A percentile compares a stretch with the other conserved stretches of the same genome.
These are phyloP conservation scores for Benitochromis conjunctus DNA, from an alignment of 2,113 vertebrate genomes.

Conservation along the genomic window DNA sequence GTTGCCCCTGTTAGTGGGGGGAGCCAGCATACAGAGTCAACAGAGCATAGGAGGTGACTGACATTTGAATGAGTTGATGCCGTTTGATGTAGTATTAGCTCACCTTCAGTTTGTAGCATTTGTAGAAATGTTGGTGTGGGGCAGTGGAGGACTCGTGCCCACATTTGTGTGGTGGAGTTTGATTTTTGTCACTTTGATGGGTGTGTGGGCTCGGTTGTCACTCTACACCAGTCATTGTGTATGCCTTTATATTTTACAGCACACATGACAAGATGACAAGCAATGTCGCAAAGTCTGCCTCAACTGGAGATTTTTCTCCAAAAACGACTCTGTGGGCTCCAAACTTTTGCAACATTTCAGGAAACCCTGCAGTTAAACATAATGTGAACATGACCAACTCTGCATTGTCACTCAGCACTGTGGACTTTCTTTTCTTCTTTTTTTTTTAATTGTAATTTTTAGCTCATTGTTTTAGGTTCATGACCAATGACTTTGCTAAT, in stretches of 20 bases:
- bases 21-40: background rate
- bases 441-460: background rate
- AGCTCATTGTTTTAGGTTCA: background rate
- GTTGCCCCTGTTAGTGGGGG: constrained; percentile 28
- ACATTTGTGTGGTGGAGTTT: background rate
- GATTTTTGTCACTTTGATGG: background rate
- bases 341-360: background rate
- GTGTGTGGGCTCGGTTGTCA: background rate
- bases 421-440: too few relatives aligned
- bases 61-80: constrained; percentile 5
- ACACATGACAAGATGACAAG: background rate
- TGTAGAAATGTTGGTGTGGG: background rate
- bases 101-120: background rate
- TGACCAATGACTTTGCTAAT: background rate
- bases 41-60: constrained; percentile 1
- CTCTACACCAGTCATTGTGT: background rate
- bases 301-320: background rate
- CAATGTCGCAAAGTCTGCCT: background rate
- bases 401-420: background rate
- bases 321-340: background rate
- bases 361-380: background rate
- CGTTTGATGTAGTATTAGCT: constrained; percentile 12
- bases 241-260: background rate
- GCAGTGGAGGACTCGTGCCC: background rate
- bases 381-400: background rate